Percentiles rank a stretch among this genome's conserved stretches.
These are phyloP conservation scores for Neoniphon sammara DNA, from an alignment of 2,797 vertebrate genomes.

Conservation along the genomic window DNA sequence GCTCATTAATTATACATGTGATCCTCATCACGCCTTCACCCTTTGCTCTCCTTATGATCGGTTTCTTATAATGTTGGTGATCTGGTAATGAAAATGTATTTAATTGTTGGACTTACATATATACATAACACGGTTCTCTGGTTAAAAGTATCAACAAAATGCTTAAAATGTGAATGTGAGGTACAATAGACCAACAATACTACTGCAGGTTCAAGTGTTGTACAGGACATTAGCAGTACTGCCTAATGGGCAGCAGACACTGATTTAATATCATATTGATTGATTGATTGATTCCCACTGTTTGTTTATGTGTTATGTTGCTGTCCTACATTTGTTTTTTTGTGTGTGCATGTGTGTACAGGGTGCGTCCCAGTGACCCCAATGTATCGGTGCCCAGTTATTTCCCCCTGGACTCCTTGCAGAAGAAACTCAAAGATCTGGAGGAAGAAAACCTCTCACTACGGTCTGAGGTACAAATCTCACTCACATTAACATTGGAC, in stretches of 20 bases:
- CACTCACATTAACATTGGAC: too few species aligned
- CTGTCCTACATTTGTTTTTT: neutral
- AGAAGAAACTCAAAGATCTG: slow-evolving; percentile 97
- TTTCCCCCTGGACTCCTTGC: slow-evolving; percentile 95
- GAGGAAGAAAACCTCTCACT: slow-evolving; percentile 97
- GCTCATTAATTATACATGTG: slow-evolving; percentile 1
- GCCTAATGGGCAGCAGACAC: too few species aligned
- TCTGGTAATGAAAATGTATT: neutral
- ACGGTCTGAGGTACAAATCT: slow-evolving; percentile 87
- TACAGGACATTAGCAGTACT: too few species aligned
- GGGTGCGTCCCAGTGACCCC: slow-evolving; percentile 90
- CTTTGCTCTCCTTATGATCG: neutral
- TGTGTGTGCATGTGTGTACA: slow-evolving; percentile 62
- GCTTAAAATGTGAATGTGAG: neutral
- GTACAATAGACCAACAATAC: too few species aligned
- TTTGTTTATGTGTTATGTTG: neutral
- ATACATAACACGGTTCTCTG: neutral
- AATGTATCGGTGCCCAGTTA: slow-evolving; percentile 87
- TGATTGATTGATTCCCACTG: neutral
- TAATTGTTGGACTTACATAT: neutral
- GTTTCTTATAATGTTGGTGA: neutral
- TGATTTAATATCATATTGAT: too few species aligned
- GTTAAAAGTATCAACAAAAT: neutral
- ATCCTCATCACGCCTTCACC: neutral
- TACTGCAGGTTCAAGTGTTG: too few species aligned